Percentiles rank a stretch among this genome's conserved stretches.
These are phyloP conservation scores for Arctocebus calabarensis DNA, from an alignment of 2,797 vertebrate species.

Conservation along the genomic window DNA sequence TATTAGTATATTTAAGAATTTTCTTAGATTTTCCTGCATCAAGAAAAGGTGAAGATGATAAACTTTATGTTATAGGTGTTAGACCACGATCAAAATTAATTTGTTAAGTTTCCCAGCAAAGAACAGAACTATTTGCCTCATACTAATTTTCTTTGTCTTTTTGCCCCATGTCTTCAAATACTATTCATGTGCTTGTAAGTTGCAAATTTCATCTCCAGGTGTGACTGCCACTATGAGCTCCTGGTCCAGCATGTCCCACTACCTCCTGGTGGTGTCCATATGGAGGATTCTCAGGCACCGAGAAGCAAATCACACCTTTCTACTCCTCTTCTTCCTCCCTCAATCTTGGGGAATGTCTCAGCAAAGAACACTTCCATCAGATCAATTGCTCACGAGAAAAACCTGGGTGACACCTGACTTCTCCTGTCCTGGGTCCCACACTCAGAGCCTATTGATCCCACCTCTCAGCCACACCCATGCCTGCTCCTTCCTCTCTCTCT, in stretches of 20 bases:
- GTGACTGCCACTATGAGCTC: neutral
- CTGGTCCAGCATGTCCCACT: no score
- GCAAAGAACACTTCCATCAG: neutral
- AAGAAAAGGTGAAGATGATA: neutral
- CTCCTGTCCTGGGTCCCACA: no score
- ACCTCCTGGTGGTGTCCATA: neutral
- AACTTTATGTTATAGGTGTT: neutral
- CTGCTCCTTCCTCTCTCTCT: no score
- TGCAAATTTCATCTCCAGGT: neutral
- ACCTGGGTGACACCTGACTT: neutral
- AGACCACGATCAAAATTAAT: neutral
- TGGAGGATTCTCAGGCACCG: neutral
- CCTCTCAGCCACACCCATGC: neutral
- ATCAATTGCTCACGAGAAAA: neutral
- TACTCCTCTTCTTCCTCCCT: neutral
- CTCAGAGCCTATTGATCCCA: neutral
- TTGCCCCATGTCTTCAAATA: neutral
- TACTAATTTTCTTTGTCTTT: neutral
- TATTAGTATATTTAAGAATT: neutral
- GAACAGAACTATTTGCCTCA: neutral
- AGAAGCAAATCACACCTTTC: neutral
- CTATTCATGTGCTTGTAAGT: neutral
- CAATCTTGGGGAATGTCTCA: no score
- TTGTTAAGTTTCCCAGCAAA: neutral
- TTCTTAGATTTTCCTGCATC: neutral